Evolutionary conservation across 2,113 vertebrate genomes (phyloP), one percentile per base, ranked within the genome.

Genomic region (Rhadina sibilatrix): DNA sequence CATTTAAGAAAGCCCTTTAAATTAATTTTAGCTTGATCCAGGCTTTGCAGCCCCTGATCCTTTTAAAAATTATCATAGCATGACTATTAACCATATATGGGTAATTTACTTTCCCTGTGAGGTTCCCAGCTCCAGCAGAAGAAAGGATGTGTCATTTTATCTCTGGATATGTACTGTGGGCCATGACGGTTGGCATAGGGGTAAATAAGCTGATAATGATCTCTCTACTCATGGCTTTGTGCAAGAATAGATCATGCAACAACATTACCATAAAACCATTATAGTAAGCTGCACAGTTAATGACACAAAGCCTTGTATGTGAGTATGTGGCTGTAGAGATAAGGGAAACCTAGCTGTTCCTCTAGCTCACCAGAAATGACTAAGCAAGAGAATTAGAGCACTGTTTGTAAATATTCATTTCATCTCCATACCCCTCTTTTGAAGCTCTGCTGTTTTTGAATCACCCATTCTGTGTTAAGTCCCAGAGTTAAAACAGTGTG

Each of bases 261-360:
- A 69, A 38, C 81, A 50, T 91, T 93, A 59, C 63, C 78, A 87
- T 89, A 83, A 96, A 92, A 9, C 91, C 70, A 38, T 82, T 85
- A 24, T 5, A 4, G 57, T 69, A 9, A 2, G 5, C 47, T 46
- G 64, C 61, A 44, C 52, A 23, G 56, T 76, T 91, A 89, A 72
- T 50, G 46, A 38, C 84, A 61, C 37, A 37, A 49, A 76, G 77
- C 56, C 76, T 78, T 47, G 24, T 19, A 1, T 61, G 37, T n/a
- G 60, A 24, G 19, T 63, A 35, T n/a, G 35, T 74, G 86, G 71
- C 80, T 50, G 63, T 38, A 25, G 84, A 95, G 93, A 94, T 93
- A 95, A 93, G 74, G 57, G 28, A 27, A 69, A 35, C 49, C 4
- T 37, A 66, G 18, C 59, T 71, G 44, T 28, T 82, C 18, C 31